Evolutionary conservation across 1,140 invertebrate species (phyloP), one percentile per base, ranked within the genome.

Genomic region (Lutraria rhynchaena): DNA sequence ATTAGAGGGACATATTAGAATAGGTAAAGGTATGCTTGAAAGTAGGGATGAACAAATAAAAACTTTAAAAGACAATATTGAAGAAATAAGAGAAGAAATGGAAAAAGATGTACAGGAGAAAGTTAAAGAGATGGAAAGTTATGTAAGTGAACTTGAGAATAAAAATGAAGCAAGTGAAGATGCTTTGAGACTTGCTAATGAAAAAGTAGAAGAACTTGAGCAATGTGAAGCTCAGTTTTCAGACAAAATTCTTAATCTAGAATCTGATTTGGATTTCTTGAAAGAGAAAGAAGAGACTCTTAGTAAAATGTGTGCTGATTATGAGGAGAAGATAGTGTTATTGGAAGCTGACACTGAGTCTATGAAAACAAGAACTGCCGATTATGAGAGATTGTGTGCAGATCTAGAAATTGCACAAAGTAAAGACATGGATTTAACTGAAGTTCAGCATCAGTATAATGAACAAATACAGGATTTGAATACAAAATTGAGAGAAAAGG

Each of bases 351-450:
- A 83, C 53, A 13, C 70, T 22, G 60, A 60, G 11, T 22, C 51
- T 19, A 29, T 46, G 41, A 80, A 65, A 61, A 35, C 49, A 2
- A 60, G 55, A 44, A 67, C 77, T 29, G 19, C 44, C 9, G 75
- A 80, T 1, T 35, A 83, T n/a, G 60, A 83, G 44, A 44, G 61
- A 61, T 63, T 49, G 35, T 69, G 60, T 74, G 11, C 57, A 29
- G 55, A 58, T 31, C 35, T 77, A 75, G 73, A 75, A 22, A 31
- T 83, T 24, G 73, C 75, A 33, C 74, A 76, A 37, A 76, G 60
- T 53, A 76, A 76, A 24, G 71, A 74, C 31, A 24, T 33, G 11
- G 73, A 85, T 53, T 44, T 82, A 31, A 80, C 33, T 29, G 44
- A 53, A 15, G 31, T 75, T 3, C 53, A 71, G 13, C 60, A 77